phyloP scores from a whole-genome alignment of 2,888 invertebrate genomes.

The Ramazzottius varieornatus region DNA sequence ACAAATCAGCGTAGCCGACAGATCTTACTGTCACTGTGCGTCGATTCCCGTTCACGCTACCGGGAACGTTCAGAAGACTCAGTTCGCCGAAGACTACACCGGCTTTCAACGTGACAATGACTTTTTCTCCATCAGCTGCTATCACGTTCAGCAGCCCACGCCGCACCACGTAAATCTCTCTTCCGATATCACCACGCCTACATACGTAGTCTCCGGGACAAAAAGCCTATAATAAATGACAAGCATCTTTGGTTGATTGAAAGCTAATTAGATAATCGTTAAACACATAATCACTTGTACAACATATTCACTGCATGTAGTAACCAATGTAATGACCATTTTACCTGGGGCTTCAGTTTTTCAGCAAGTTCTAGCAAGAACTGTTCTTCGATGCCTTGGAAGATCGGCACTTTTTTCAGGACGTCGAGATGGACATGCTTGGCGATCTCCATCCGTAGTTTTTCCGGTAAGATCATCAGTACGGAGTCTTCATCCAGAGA shows the following conservation, averaged over 20 bases:
- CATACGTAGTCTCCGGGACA: constrained; percentile 1
- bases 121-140: constrained; percentile 14
- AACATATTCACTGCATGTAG: too few relatives aligned
- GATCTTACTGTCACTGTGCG: constrained; percentile 11
- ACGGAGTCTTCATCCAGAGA: constrained; percentile 1
- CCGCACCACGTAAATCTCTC: not conserved
- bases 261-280: too few relatives aligned
- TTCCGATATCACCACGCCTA: not conserved
- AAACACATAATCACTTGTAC: too few relatives aligned
- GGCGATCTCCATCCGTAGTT: not conserved
- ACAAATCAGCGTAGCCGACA: constrained; percentile 16
- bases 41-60: constrained; percentile 18
- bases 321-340: too few relatives aligned
- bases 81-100: constrained; percentile 25
- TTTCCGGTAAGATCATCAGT: not conserved
- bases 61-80: constrained; percentile 13
- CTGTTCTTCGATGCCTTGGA: not conserved
- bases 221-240: not conserved
- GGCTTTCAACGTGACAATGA: constrained; percentile 21
- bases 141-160: constrained; percentile 14
- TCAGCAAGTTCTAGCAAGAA: not conserved
- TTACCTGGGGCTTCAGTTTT: not conserved
- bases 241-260: too few relatives aligned
- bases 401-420: constrained; percentile 2
- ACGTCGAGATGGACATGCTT: not conserved